Evolutionary conservation across 2,797 vertebrate species (phyloP).

Genomic region (Onychomys torridus): DNA sequence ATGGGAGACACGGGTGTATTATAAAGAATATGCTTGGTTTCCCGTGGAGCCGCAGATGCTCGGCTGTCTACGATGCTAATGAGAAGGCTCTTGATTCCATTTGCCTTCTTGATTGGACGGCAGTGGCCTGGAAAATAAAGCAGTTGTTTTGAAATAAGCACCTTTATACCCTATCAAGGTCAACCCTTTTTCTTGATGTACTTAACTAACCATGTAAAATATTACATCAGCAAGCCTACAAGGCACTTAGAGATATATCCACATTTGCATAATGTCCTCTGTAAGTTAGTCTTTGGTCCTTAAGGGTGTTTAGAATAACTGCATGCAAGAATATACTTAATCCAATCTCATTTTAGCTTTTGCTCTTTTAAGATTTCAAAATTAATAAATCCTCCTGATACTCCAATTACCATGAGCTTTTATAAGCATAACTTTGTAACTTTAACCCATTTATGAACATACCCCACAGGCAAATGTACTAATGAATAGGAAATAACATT

Average conservation of each 20-base stretch:
- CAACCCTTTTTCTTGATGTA: conserved; percentile 92
- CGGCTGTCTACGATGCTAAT: not conserved
- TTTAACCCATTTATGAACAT: conserved; percentile 99
- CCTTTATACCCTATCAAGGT: conserved; percentile 90
- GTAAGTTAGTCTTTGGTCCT: conserved; percentile 96
- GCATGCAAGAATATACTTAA: conserved; percentile 99
- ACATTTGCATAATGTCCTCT: conserved; percentile 99
- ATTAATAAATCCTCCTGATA: conserved; percentile 99
- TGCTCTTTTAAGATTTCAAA: conserved; percentile 98
- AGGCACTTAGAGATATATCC: conserved; percentile 92
- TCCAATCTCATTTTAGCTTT: conserved; percentile 99
- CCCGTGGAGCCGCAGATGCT: not conserved
- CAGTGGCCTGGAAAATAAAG: conserved; percentile 83
- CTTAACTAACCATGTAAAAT: conserved; percentile 93
- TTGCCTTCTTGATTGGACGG: conserved; percentile 47
- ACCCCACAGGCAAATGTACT: conserved; percentile 99
- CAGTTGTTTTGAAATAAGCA: conserved; percentile 89
- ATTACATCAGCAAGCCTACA: conserved; percentile 91
- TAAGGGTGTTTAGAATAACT: conserved; percentile 99
- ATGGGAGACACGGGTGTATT: not conserved
- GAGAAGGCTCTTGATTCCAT: conserved; percentile 56
- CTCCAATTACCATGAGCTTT: conserved; percentile 98
- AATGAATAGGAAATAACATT: conserved; percentile 99
- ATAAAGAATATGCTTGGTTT: not conserved
- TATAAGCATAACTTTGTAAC: conserved; percentile 99